Evolutionary conservation across 2,113 vertebrate genomes (phyloP), one percentile per base, ranked within the genome.

Genomic region (Callipepla californica): DNA sequence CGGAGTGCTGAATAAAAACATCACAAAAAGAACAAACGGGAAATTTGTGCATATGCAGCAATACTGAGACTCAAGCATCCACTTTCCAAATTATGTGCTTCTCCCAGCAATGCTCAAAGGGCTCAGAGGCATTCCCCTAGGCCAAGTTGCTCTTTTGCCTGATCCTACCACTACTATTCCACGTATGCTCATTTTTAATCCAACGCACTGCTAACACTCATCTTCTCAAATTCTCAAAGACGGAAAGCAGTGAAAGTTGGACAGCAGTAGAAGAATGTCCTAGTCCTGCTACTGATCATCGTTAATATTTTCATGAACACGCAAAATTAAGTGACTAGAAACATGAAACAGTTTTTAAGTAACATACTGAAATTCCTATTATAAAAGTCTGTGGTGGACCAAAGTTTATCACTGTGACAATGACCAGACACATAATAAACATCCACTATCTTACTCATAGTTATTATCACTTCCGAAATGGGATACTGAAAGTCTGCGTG

Each of bases 241-340:
- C 28, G 4, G 25, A 50, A 76, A 65, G 21, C 81, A 66, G 28
- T 16, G 21, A 28, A 83, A 38, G 34, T 7, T 32, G 4, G 25
- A 50, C 73, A 65, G 21, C 79, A 66, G 25, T 30, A 19, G 42
- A 83, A 38, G 34, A 6, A 28, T 2, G 34, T 17, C 30, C 9
- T 57, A 77, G 1, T 25, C 61, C 36, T 3, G 4, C 8, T 44
- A 40, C 4, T 0, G 0, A 69, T 65, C 40, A 40, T 13, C 12
- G 13, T 40, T 12, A 40, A 50, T 16, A 26, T 55, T 53, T 75
- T 65, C 55, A 82, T 0, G 17, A 89, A 55, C 0, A 0, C 8
- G 68, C 7, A 78, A 65, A 59, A 87, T 28, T 32, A 66, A 67
- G 15, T 8, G 47, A 59, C 23, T 61, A 63, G 47, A 73, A 55